A percentile compares a stretch with the other conserved stretches of the same genome.
phyloP scores from a whole-genome alignment of 2,888 invertebrate genomes.

The Cephus rjabovi region DNA sequence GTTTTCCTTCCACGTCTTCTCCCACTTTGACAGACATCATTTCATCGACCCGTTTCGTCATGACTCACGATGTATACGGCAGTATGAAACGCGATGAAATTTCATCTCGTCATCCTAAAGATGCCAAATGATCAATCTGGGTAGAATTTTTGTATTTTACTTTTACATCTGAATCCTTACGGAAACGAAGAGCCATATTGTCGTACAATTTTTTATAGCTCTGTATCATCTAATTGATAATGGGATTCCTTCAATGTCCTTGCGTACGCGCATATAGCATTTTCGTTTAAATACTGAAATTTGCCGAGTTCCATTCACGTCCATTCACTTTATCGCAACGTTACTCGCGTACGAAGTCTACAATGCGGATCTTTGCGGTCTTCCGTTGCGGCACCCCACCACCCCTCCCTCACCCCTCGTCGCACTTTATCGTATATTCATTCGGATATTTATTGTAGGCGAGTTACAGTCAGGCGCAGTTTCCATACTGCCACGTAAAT shows the following conservation, averaged over 20 bases:
- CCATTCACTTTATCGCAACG: not conserved
- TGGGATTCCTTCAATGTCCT: not conserved
- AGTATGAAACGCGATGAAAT: not conserved
- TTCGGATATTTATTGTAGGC: slow-evolving; percentile 26
- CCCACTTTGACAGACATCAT: not conserved
- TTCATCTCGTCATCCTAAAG: not conserved
- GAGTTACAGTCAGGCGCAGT: slow-evolving; percentile 39
- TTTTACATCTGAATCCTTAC: not conserved
- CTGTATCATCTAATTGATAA: not conserved
- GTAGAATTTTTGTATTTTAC: not conserved
- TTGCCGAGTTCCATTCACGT: not conserved
- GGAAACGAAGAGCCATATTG: not conserved
- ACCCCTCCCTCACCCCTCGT: not conserved
- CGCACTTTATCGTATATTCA: slow-evolving; percentile 32
- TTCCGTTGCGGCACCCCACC: slow-evolving; percentile 13
- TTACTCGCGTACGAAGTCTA: not conserved
- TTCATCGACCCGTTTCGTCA: not conserved
- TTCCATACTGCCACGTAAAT: slow-evolving; percentile 37
- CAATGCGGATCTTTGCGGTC: slow-evolving; percentile 16
- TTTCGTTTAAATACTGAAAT: not conserved
- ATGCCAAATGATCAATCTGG: no score
- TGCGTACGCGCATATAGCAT: not conserved
- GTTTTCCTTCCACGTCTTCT: slow-evolving; percentile 15
- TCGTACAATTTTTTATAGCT: not conserved
- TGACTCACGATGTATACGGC: not conserved